Evolutionary conservation across 2,113 vertebrate species (phyloP).

Genomic region (Otus sunia): DNA sequence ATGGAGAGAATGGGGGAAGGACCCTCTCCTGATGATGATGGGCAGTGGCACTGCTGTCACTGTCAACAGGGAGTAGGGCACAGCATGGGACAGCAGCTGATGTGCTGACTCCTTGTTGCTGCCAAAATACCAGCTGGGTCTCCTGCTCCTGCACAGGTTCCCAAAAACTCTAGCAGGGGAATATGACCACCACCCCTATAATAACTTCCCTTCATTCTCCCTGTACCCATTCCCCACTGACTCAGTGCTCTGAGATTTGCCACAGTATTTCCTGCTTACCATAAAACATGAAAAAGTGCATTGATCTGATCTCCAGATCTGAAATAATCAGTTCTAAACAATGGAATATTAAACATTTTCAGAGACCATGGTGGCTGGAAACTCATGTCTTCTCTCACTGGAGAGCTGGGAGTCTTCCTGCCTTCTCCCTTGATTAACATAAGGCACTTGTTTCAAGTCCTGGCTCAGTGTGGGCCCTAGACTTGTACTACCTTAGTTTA

Average conservation of each 20-base stretch:
- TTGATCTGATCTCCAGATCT: not conserved
- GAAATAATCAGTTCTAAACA: not conserved
- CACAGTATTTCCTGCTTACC: not conserved
- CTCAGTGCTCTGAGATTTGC: not conserved
- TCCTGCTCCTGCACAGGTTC: not conserved
- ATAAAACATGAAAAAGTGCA: not conserved
- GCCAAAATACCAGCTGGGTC: not conserved
- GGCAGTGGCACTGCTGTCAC: not conserved
- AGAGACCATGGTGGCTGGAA: not conserved
- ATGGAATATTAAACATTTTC: not conserved
- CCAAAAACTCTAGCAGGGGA: not conserved
- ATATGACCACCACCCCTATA: too few species aligned
- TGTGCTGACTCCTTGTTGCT: accelerated
- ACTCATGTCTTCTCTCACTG: accelerated
- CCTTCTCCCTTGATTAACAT: not conserved
- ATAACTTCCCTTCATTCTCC: not conserved
- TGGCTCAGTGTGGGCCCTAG: not conserved
- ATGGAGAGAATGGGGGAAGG: accelerated
- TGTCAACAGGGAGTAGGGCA: not conserved
- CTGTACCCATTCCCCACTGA: not conserved
- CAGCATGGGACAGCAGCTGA: not conserved
- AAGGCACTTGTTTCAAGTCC: not conserved
- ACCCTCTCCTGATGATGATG: not conserved
- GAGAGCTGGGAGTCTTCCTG: not conserved
- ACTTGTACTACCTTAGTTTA: not conserved